Evolutionary conservation across 2,888 invertebrate genomes (phyloP), one percentile per base, ranked within the genome.

Genomic region (Tricholauxania praeusta): DNA sequence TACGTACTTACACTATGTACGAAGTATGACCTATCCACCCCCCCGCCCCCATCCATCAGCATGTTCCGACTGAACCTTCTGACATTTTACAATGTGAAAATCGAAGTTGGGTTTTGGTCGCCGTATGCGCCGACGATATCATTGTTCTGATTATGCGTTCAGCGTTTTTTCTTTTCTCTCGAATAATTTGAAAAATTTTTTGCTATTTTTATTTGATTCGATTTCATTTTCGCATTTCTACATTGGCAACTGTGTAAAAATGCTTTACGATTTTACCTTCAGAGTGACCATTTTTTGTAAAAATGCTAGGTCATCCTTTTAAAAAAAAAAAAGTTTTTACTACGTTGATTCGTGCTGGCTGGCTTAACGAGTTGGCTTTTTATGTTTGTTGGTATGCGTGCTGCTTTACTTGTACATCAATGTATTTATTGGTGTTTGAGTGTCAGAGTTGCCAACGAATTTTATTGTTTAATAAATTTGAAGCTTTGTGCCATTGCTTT

Each of bases 151-250:
- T 83, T 81, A 82, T 82, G 83, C 81, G 82, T 82, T 82, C 79
- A 81, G 81, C 82, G 83, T 80, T 82, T 83, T 80, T 82, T 82
- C 79, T 66, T 66, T 39, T 12, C 19, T 65, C 59, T 53, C 39
- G 51, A 51, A 19, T 62, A n/a, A 39, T 55, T 39, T 70, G 12
- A 48, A 17, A 49, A 14, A 22, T n/a, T 47, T 52, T 15, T 63
- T 32, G 19, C 12, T 32, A 19, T 48, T 28, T 32, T 39, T 39
- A 39, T 39, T 39, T 39, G 39, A 39, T 39, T 39, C 39, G 39
- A 10, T 39, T 39, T 10, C 10, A 39, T 39, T 39, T 39, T 39
- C 39, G 10, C 39, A 39, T 57, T 69, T 67, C 49, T 59, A 19
- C 49, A 47, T 68, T 51, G 51, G 59, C 17, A 49, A 66, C 49